Conservation (phyloP, 2,888 invertebrate species). For the Drosophila paracracens region DNA sequence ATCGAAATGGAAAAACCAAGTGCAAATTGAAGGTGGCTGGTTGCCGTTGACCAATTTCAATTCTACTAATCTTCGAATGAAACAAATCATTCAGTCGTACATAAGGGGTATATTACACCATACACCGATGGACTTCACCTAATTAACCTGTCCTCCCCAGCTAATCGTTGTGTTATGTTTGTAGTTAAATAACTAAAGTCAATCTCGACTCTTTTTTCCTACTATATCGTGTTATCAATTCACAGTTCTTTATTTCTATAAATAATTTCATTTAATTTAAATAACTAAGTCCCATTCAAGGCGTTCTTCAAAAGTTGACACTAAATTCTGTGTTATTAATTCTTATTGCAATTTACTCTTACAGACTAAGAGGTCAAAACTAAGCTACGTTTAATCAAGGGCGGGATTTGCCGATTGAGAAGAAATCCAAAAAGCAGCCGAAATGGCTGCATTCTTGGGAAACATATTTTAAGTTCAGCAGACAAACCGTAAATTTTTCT, state of each 20-base stretch:
- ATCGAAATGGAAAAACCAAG: conserved; percentile 34
- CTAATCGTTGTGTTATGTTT: not conserved
- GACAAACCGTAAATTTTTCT: no score
- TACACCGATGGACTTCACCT: not conserved
- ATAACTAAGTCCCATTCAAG: not conserved
- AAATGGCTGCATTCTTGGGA: no score
- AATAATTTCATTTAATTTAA: no score
- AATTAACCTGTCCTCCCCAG: no score
- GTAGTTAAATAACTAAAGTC: not conserved
- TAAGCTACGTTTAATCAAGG: not conserved
- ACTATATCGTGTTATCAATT: not conserved
- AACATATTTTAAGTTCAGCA: not conserved
- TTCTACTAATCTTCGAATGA: not conserved
- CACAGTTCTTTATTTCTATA: not conserved
- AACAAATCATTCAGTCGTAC: not conserved
- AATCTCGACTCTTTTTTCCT: not conserved
- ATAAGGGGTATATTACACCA: not conserved
- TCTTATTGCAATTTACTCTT: not conserved
- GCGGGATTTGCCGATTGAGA: not conserved
- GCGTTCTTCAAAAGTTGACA: not conserved
- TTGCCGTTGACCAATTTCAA: not conserved
- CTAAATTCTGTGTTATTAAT: not conserved
- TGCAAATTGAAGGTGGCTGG: conserved; percentile 11
- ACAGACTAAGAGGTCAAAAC: not conserved
- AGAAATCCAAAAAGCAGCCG: not conserved